Percentiles rank a stretch among this genome's conserved stretches.
Evolutionary conservation across 2,113 vertebrate genomes (phyloP).

Genomic region (Agelaius phoeniceus): DNA sequence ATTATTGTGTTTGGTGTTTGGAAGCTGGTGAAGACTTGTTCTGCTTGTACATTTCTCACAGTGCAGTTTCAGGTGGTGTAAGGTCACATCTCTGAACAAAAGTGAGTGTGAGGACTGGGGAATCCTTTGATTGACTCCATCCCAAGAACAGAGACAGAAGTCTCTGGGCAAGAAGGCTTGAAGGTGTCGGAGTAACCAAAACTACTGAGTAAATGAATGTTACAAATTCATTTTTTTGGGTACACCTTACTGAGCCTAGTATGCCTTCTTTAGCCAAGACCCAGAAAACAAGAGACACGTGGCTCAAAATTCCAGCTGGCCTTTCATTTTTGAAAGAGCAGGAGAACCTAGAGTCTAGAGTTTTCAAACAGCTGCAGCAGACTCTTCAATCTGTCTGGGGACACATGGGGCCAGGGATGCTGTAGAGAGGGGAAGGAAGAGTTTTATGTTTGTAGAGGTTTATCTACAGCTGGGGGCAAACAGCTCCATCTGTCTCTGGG

Average conservation of each 20-base stretch:
- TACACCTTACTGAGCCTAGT: neutral
- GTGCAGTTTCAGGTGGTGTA: neutral
- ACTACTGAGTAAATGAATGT: neutral
- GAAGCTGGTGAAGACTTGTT: neutral
- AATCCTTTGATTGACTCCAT: neutral
- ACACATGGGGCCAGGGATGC: neutral
- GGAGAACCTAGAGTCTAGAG: neutral
- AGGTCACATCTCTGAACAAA: neutral
- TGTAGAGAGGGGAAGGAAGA: neutral
- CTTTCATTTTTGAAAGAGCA: neutral
- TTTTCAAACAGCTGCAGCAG: neutral
- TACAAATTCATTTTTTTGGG: neutral
- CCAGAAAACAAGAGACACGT: fast-evolving
- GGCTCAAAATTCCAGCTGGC: neutral
- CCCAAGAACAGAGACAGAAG: neutral
- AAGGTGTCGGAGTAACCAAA: neutral
- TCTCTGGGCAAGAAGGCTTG: neutral
- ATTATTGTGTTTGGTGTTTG: neutral
- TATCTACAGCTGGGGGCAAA: neutral
- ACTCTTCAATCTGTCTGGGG: neutral
- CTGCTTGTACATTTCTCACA: neutral
- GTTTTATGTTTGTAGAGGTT: neutral
- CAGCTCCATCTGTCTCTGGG: neutral
- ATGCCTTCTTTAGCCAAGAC: neutral
- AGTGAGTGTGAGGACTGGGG: neutral